Evolutionary conservation across 2,113 vertebrate species (phyloP), one percentile per base, ranked within the genome.

Genomic region (Ophiodon elongatus): DNA sequence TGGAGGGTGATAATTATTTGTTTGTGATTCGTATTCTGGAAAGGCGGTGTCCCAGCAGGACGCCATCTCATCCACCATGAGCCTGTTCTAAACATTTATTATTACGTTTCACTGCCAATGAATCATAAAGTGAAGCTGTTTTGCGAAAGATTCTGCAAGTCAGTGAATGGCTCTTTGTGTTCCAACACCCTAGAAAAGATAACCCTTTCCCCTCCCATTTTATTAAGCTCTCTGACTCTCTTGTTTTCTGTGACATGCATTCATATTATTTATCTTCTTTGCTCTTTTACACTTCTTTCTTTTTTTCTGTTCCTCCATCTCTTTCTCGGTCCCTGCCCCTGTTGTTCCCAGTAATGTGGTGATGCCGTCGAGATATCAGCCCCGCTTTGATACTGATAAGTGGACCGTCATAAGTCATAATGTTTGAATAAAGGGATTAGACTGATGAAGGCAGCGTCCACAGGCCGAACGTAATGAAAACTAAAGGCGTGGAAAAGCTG

Each of bases 401-500:
- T 76, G 78, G 52, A 45, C 85, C 70, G 10, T 87, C 68, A 57
- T 56, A 67, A 41, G 47, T 89, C 82, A 85, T 81, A 66, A 75
- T 88, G 83, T 78, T 80, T 85, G 52, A 87, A 80, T 91, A 71
- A 85, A 85, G 79, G 82, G 83, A 89, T 88, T 85, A 92, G 64
- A 72, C 68, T 66, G 76, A 88, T 64, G 86, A 86, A 79, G 78
- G 79, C 83, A 39, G 79, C 41, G 43, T 73, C 67, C 43, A 66
- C 50, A 79, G 23, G 76, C 39, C 1, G n/a, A 39, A 60, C 56
- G 57, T 80, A 90, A 89, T 83, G 79, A 83, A 75, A 76, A 79
- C 37, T 79, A 79, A 74, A 84, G 47, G 66, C 39, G 33, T 21
- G 37, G 11, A 74, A 69, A 77, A 62, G 35, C 52, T 45, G 25